These are phyloP conservation scores for Chanos chanos DNA, from an alignment of 2,797 vertebrate genomes.

Conservation along the genomic window DNA sequence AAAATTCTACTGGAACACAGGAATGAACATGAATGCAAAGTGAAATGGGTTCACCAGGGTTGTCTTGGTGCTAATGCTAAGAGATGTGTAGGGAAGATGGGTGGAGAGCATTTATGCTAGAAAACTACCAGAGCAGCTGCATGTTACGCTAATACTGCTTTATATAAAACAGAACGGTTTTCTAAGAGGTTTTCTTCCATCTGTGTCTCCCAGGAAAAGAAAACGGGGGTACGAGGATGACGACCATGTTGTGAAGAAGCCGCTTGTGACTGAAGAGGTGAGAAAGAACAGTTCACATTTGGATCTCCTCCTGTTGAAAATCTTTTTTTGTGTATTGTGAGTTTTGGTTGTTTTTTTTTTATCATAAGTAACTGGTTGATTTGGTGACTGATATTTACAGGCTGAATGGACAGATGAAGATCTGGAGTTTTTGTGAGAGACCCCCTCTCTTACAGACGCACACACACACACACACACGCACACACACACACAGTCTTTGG, in stretches of 20 bases:
- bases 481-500: neutral
- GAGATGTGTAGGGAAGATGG: conserved; percentile 5
- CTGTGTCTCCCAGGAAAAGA: conserved; percentile 76
- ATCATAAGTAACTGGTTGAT: no score
- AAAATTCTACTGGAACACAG: conserved; percentile 24
- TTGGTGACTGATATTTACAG: no score
- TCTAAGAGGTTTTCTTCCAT: neutral
- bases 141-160: no score
- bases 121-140: no score
- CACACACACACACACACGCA: neutral
- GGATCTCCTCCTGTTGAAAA: neutral
- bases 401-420: conserved; percentile 85
- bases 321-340: no score
- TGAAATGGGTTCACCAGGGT: no score
- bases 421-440: conserved; percentile 55
- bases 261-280: conserved; percentile 76
- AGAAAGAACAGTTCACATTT: conserved; percentile 46
- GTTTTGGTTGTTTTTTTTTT: no score
- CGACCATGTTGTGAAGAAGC: conserved; percentile 79
- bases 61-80: no score
- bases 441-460: neutral
- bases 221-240: conserved; percentile 92
- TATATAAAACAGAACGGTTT: no score
- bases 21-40: conserved; percentile 7
- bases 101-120: no score